phyloP scores from a whole-genome alignment of 2,797 vertebrate species.

The Pseudopleuronectes americanus region DNA sequence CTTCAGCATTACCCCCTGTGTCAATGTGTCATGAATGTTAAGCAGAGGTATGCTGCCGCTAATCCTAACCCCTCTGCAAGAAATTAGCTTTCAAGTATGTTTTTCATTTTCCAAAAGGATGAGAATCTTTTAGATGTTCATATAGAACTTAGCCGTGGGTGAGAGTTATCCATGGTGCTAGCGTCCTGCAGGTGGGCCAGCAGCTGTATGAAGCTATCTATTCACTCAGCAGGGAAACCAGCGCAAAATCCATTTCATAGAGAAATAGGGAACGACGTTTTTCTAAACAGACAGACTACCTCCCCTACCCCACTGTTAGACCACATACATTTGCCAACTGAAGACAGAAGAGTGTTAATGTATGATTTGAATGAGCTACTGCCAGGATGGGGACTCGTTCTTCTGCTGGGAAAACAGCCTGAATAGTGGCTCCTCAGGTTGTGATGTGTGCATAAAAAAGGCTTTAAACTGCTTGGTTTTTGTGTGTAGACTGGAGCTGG shows the following conservation, averaged over 20 bases:
- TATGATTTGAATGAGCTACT: not conserved
- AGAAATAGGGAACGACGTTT: not conserved
- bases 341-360: not conserved
- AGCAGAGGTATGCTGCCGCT: not conserved
- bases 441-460: too few relatives aligned
- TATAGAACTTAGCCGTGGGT: not conserved
- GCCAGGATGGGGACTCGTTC: too few relatives aligned
- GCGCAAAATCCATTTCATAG: not conserved
- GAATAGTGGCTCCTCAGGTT: too few relatives aligned
- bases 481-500: too few relatives aligned
- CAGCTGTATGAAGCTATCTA: not conserved
- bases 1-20: not conserved
- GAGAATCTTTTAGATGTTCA: not conserved
- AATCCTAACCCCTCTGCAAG: not conserved
- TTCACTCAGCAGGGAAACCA: not conserved
- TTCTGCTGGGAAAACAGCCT: too few relatives aligned
- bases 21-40: slow-evolving; percentile 1
- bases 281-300: too few relatives aligned
- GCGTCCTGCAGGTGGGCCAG: not conserved
- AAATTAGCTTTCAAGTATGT: not conserved
- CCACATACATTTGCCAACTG: not conserved
- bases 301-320: not conserved
- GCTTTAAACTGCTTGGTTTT: too few relatives aligned
- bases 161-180: not conserved
- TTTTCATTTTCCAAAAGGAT: not conserved